These are phyloP conservation scores for Limnephilus lunatus DNA, from an alignment of 2,888 invertebrate genomes.

Conservation along the genomic window DNA sequence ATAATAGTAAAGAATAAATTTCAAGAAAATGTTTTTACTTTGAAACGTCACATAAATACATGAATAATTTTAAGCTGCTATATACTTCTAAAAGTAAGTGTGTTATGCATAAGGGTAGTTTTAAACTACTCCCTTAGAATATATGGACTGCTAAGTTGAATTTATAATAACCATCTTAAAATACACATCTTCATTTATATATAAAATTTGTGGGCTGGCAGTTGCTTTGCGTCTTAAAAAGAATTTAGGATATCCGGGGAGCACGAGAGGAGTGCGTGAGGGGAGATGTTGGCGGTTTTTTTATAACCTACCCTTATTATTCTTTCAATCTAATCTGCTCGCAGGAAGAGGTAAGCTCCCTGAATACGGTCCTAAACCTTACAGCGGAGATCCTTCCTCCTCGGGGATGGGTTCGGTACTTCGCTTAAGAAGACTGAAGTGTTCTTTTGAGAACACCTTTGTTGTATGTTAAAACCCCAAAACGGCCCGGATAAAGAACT, in stretches of 20 bases:
- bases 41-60: background rate
- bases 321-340: constrained; percentile 65
- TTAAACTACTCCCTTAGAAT: background rate
- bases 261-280: background rate
- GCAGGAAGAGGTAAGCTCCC: constrained; percentile 61
- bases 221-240: constrained; percentile 43
- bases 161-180: background rate
- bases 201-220: constrained; percentile 11
- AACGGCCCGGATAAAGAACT: constrained; percentile 47
- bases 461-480: constrained; percentile 55
- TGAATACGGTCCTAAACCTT: constrained; percentile 60
- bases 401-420: constrained; percentile 50
- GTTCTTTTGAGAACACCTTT: constrained; percentile 50
- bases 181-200: background rate
- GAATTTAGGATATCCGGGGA: constrained; percentile 3
- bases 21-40: too few relatives aligned
- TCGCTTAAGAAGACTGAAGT: constrained; percentile 44
- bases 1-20: too few relatives aligned
- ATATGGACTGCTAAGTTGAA: background rate
- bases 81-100: background rate
- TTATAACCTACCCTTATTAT: constrained; percentile 60
- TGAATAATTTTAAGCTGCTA: background rate
- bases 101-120: background rate
- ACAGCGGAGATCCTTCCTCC: constrained; percentile 21
- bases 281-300: constrained; percentile 44